A percentile compares a stretch with the other conserved stretches of the same genome.
Evolutionary conservation across 2,888 invertebrate species (phyloP).

Genomic region (Malthinus seriepunctatus): DNA sequence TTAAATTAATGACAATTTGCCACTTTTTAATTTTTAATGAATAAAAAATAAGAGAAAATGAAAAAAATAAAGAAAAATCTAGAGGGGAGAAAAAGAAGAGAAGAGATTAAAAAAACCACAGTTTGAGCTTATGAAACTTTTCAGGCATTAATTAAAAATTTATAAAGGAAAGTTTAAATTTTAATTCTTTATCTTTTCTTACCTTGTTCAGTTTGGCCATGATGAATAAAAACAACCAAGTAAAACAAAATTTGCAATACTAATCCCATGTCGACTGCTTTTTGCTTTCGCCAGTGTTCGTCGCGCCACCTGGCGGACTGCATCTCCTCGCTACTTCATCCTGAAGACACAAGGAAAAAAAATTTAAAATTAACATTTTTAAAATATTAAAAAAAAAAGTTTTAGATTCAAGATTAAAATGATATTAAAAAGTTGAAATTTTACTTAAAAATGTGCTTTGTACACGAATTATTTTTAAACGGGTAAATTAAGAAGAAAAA

Average conservation of each 20-base stretch:
- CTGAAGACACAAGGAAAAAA: conserved; percentile 34
- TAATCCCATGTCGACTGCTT: conserved; percentile 41
- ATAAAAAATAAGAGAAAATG: no score
- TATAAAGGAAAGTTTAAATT: conserved; percentile 13
- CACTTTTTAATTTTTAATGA: no score
- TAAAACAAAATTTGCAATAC: conserved; percentile 40
- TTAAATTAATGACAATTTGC: no score
- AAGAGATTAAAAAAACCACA: conserved; percentile 7
- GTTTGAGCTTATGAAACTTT: conserved; percentile 10
- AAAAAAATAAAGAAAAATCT: conserved; percentile 7
- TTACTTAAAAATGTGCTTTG: no score
- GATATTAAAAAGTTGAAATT: neutral
- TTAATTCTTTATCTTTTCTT: conserved; percentile 26
- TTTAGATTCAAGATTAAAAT: neutral
- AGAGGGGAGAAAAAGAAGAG: conserved; percentile 1
- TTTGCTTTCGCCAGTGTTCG: conserved; percentile 28
- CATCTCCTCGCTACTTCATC: conserved; percentile 44
- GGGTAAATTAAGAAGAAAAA: neutral
- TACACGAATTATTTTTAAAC: neutral
- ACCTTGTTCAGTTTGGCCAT: conserved; percentile 43
- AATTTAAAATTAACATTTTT: neutral
- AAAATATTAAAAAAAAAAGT: neutral
- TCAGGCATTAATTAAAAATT: conserved; percentile 21
- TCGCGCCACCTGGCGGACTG: conserved; percentile 41
- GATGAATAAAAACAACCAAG: conserved; percentile 36